Percentiles rank a stretch among this genome's conserved stretches.
Evolutionary conservation across 2,113 vertebrate genomes (phyloP).

Genomic region (Morone saxatilis): DNA sequence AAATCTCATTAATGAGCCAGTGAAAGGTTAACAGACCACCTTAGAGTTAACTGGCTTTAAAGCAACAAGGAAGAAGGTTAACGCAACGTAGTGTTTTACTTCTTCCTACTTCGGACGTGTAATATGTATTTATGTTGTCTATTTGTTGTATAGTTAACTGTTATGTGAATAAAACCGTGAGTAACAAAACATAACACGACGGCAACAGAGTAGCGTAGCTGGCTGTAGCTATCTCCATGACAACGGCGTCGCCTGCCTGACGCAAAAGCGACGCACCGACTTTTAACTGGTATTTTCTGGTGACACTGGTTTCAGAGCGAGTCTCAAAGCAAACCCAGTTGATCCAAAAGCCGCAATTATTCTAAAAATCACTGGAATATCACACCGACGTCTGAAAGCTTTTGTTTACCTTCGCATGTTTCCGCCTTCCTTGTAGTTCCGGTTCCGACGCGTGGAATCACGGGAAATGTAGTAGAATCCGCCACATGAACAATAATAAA

Average conservation of each 20-base stretch:
- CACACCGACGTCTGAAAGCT: not conserved
- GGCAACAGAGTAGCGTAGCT: not conserved
- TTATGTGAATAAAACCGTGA: too few relatives aligned
- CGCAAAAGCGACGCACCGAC: not conserved
- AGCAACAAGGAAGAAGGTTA: not conserved
- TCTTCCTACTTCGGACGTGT: too few relatives aligned
- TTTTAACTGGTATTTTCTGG: not conserved
- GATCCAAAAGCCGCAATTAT: fast-evolving
- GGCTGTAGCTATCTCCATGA: constrained; percentile 46
- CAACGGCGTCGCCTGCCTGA: constrained; percentile 14
- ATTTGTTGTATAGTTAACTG: too few relatives aligned
- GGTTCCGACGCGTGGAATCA: constrained; percentile 39
- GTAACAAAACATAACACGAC: too few relatives aligned
- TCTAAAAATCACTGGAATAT: fast-evolving
- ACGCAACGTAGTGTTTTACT: too few relatives aligned
- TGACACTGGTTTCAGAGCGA: fast-evolving
- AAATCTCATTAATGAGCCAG: not conserved
- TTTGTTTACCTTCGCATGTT: constrained; percentile 81
- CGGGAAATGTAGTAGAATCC: constrained; percentile 79
- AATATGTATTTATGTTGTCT: too few relatives aligned
- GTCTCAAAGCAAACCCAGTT: fast-evolving
- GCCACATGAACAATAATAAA: not conserved
- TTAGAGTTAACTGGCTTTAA: not conserved
- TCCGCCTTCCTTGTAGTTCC: constrained; percentile 21
- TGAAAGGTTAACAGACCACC: not conserved